phyloP scores from a whole-genome alignment of 1,140 invertebrate genomes.

The Leptopilina boulardi region DNA sequence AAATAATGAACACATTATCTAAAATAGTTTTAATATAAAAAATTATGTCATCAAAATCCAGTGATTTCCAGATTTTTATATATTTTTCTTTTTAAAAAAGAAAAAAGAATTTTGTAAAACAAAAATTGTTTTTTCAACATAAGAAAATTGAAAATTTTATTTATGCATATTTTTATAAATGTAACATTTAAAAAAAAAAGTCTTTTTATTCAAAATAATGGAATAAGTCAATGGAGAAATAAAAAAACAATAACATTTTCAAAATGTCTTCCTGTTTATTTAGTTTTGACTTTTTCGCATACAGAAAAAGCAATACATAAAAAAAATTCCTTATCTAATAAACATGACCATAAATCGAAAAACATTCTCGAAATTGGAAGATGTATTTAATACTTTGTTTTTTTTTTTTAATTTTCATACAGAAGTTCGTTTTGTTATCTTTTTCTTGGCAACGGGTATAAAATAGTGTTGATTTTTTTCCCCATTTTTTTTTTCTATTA shows the following conservation, averaged over 20 bases:
- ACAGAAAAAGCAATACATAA: conserved; percentile 77
- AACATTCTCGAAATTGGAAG: conserved; percentile 66
- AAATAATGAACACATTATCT: too few relatives aligned
- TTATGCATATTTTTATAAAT: not conserved
- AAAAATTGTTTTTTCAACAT: too few relatives aligned
- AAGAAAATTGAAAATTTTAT: too few relatives aligned
- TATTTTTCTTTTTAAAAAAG: too few relatives aligned
- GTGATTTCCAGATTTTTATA: too few relatives aligned
- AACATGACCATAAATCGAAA: conserved; percentile 59
- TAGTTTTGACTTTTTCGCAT: conserved; percentile 69
- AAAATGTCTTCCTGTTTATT: conserved; percentile 65
- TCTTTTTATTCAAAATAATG: not conserved
- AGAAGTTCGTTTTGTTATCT: not conserved
- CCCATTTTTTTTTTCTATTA: conserved; percentile 34
- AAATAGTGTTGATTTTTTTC: conserved; percentile 54
- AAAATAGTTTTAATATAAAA: too few relatives aligned
- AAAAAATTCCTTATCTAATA: conserved; percentile 76
- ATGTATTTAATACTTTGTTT: conserved; percentile 72
- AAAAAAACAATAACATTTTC: conserved; percentile 36
- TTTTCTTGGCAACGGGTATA: conserved; percentile 63
- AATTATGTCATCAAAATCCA: too few relatives aligned
- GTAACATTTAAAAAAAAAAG: not conserved
- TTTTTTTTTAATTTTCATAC: conserved; percentile 34
- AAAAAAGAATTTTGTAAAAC: too few relatives aligned
- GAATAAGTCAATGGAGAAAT: not conserved